A percentile compares a stretch with the other conserved stretches of the same genome.
Evolutionary conservation across 1,140 invertebrate genomes (phyloP).

Genomic region (Psilanteris sp.): DNA sequence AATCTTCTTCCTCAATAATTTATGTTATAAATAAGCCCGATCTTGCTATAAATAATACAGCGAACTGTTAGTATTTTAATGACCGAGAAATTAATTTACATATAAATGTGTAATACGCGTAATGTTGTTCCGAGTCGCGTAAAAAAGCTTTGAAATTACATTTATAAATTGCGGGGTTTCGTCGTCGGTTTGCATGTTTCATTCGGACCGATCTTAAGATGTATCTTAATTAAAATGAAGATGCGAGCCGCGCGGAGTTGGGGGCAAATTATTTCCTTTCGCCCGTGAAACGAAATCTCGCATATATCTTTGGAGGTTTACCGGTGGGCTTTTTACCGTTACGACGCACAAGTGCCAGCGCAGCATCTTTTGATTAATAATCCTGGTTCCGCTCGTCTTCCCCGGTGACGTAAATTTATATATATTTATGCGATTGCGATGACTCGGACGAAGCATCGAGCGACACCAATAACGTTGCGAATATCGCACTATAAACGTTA

Average conservation of each 20-base stretch:
- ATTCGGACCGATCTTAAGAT: slow-evolving; percentile 42
- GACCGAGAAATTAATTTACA: slow-evolving; percentile 41
- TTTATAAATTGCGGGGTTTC: slow-evolving; percentile 46
- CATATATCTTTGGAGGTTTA: slow-evolving; percentile 63
- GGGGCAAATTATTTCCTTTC: slow-evolving; percentile 71
- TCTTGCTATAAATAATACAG: slow-evolving; percentile 16
- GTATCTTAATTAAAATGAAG: slow-evolving; percentile 62
- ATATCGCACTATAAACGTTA: slow-evolving; percentile 33
- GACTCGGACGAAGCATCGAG: slow-evolving; percentile 65
- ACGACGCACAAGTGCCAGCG: slow-evolving; percentile 65
- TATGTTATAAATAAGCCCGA: slow-evolving; percentile 12
- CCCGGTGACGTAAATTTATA: slow-evolving; percentile 71
- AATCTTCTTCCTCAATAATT: slow-evolving; percentile 18
- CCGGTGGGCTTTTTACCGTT: slow-evolving; percentile 74
- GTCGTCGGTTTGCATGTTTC: slow-evolving; percentile 45
- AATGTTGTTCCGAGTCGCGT: slow-evolving; percentile 25
- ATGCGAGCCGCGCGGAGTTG: slow-evolving; percentile 22
- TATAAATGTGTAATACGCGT: slow-evolving; percentile 43
- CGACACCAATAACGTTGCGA: slow-evolving; percentile 60
- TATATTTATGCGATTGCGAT: slow-evolving; percentile 75
- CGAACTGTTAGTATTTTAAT: slow-evolving; percentile 38
- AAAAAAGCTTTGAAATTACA: slow-evolving; percentile 30
- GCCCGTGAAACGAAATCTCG: slow-evolving; percentile 72
- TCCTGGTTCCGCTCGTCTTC: slow-evolving; percentile 57
- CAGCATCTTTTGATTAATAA: slow-evolving; percentile 78